These are phyloP conservation scores for Molanna angustata DNA, from an alignment of 2,888 invertebrate species.

Conservation along the genomic window DNA sequence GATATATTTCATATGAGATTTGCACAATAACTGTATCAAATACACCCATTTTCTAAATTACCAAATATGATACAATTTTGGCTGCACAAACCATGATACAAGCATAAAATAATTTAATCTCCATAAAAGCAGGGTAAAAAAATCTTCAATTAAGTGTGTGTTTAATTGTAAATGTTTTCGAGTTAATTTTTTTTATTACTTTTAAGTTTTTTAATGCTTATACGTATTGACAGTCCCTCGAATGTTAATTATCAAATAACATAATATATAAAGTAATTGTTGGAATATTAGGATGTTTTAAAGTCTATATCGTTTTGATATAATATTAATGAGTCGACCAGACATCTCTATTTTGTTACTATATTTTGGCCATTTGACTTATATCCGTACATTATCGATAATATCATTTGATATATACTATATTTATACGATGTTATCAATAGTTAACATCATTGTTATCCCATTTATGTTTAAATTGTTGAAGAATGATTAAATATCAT, in stretches of 20 bases:
- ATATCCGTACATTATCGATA: constrained; percentile 24
- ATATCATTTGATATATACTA: too few species aligned
- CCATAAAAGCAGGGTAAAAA: constrained; percentile 14
- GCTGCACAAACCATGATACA: constrained; percentile 12
- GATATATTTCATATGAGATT: constrained; percentile 2
- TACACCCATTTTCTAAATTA: too few species aligned
- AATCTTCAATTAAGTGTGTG: constrained; percentile 8
- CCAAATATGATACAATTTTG: too few species aligned
- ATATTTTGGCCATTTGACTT: constrained; percentile 31
- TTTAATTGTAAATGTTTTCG: constrained; percentile 1
- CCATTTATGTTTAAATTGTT: too few species aligned
- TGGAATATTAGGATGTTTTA: too few species aligned
- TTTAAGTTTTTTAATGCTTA: not conserved
- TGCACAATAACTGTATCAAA: constrained; percentile 7
- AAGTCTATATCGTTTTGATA: too few species aligned
- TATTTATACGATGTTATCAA: too few species aligned
- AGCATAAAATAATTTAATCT: constrained; percentile 10
- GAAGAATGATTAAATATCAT: too few species aligned
- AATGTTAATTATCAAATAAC: not conserved
- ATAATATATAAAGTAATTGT: too few species aligned
- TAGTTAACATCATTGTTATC: too few species aligned
- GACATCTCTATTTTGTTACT: constrained; percentile 29
- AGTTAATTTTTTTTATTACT: not conserved
- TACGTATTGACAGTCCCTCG: not conserved
- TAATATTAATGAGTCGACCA: constrained; percentile 28